phyloP scores from a whole-genome alignment of 92 coral and sea anemone genomes.

The Palythoa grandiflora region DNA sequence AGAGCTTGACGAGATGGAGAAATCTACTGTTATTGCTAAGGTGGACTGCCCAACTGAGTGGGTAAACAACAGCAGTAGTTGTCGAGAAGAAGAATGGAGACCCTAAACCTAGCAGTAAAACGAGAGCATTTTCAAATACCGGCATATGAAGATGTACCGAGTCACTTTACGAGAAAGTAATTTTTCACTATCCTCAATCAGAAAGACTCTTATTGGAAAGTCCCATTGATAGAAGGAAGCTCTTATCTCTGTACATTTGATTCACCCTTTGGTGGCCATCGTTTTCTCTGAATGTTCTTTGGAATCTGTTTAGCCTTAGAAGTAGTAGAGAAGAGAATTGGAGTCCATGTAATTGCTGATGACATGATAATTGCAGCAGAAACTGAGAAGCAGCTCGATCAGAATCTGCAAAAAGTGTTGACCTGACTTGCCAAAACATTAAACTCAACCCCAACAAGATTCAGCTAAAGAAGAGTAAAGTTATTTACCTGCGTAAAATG shows the following conservation, averaged over 20 bases:
- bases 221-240: constrained; percentile 59
- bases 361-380: constrained; percentile 61
- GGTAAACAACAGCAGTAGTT: neutral
- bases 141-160: constrained; percentile 37
- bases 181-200: constrained; percentile 58
- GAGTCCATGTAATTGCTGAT: constrained; percentile 53
- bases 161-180: constrained; percentile 37
- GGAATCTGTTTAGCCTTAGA: constrained; percentile 53
- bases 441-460: too few relatives aligned
- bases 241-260: constrained; percentile 60
- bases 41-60: constrained; percentile 42
- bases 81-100: neutral
- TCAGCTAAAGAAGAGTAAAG: constrained; percentile 1
- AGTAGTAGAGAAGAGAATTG: constrained; percentile 49
- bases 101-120: constrained; percentile 24
- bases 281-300: constrained; percentile 57
- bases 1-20: constrained; percentile 40
- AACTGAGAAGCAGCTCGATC: constrained; percentile 54
- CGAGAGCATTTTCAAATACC: constrained; percentile 46
- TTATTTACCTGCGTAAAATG: neutral
- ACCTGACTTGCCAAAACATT: neutral
- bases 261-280: constrained; percentile 7
- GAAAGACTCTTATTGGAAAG: constrained; percentile 61
- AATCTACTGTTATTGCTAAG: constrained; percentile 18
- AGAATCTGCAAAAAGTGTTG: neutral